phyloP scores from a whole-genome alignment of 1,140 invertebrate genomes.

The Neotoxoptera formosana region DNA sequence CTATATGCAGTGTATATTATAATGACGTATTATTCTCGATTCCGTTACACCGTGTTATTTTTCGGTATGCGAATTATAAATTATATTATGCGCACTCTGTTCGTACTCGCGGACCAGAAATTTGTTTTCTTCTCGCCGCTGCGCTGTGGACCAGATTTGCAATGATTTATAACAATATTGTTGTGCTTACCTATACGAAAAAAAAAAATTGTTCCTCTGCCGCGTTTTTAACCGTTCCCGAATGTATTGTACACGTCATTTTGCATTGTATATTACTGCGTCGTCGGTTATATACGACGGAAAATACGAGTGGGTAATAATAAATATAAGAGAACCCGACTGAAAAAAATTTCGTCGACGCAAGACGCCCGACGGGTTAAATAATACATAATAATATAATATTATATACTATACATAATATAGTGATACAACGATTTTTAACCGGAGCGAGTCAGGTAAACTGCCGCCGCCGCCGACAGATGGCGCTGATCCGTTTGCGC shows the following conservation, averaged over 20 bases:
- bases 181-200: background rate
- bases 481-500: background rate
- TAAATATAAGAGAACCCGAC: background rate
- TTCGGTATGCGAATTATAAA: background rate
- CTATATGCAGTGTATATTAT: background rate
- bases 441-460: background rate
- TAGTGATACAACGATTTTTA: background rate
- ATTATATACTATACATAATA: too few species aligned
- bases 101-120: background rate
- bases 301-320: background rate
- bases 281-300: background rate
- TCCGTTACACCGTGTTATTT: background rate
- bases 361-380: background rate
- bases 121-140: background rate
- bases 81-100: background rate
- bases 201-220: background rate
- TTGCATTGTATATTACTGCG: background rate
- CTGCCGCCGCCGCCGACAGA: constrained; percentile 17
- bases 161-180: background rate
- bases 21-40: background rate
- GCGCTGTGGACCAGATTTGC: background rate
- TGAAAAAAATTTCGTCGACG: background rate
- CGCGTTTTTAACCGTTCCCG: background rate
- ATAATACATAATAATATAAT: background rate
- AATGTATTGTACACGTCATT: background rate